Base-by-base conservation (phyloP, 2,888 invertebrate genomes). In the Gastrophysa polygoni region DNA sequence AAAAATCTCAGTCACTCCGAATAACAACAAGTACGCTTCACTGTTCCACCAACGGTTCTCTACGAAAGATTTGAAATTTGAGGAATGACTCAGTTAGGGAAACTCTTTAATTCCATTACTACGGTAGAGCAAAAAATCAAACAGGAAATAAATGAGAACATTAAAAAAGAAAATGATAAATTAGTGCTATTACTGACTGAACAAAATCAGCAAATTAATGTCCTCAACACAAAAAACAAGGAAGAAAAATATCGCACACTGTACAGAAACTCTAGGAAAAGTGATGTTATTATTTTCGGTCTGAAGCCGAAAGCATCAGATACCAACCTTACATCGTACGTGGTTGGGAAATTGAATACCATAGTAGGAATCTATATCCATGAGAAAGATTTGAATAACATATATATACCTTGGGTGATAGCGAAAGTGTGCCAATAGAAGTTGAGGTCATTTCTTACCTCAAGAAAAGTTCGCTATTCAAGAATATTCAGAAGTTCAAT, bases 91-190 rank as follows among this genome's bases (percentile, higher is more conserved):
- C n/a, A n/a, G n/a, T n/a, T n/a, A n/a, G n/a, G n/a, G n/a, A n/a
- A n/a, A n/a, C n/a, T n/a, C n/a, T n/a, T n/a, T n/a, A n/a, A n/a
- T n/a, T n/a, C n/a, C n/a, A n/a, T n/a, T n/a, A n/a, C n/a, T n/a
- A n/a, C n/a, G n/a, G n/a, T n/a, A n/a, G n/a, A n/a, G n/a, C n/a
- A n/a, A n/a, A n/a, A n/a, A n/a, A 47, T 20, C 1, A 47, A 47
- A 20, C 20, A 8, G 1, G 47, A 47, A 18, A 47, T 47, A 47
- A 47, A 47, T 47, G 47, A 47, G 6, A 47, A 47, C 20, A 47
- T 47, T n/a, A 47, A 47, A 20, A 47, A 20, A 44, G 44, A 47
- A 47, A 47, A 47, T 47, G 20, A 47, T 47, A 47, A 47, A 47
- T 47, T 47, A 47, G 16, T 20, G 20, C 47, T 20, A 20, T 20